Evolutionary conservation across 2,888 invertebrate genomes (phyloP).

Genomic region (Teleiodes luculella): DNA sequence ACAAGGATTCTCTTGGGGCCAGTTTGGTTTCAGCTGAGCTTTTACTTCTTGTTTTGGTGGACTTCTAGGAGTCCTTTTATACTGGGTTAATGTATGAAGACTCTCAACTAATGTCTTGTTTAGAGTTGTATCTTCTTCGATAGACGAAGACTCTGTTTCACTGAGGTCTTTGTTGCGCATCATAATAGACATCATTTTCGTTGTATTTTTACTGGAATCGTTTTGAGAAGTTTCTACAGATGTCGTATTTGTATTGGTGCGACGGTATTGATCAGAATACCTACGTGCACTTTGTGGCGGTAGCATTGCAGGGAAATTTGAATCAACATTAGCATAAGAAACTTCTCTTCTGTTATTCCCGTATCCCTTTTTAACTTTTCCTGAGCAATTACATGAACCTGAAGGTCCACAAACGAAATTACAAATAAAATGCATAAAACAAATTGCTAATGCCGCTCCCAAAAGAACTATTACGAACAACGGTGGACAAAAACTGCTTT

Average conservation of each 20-base stretch:
- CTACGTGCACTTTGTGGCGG: slow-evolving; percentile 31
- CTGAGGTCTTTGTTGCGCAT: slow-evolving; percentile 46
- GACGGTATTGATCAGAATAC: slow-evolving; percentile 30
- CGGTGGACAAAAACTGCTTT: slow-evolving; percentile 47
- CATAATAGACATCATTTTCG: slow-evolving; percentile 55
- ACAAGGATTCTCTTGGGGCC: slow-evolving; percentile 15
- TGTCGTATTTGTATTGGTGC: slow-evolving; percentile 36
- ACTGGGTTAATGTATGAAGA: not conserved
- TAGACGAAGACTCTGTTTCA: slow-evolving; percentile 20
- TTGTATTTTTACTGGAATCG: slow-evolving; percentile 60
- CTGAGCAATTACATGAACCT: slow-evolving; percentile 41
- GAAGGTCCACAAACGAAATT: slow-evolving; percentile 45
- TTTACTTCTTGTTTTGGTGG: slow-evolving; percentile 60
- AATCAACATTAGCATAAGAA: slow-evolving; percentile 42
- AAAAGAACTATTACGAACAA: slow-evolving; percentile 47
- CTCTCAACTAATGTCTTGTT: not conserved
- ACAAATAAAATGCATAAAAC: slow-evolving; percentile 52
- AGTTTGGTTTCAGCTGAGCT: slow-evolving; percentile 49
- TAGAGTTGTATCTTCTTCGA: not conserved
- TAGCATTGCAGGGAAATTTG: slow-evolving; percentile 44
- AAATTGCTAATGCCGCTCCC: slow-evolving; percentile 41
- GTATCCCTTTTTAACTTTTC: not conserved
- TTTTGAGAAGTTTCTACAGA: slow-evolving; percentile 43
- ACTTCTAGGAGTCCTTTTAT: slow-evolving; percentile 29
- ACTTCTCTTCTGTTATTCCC: slow-evolving; percentile 26